Conservation (phyloP, 2,797 vertebrate genomes). For the Gallirallus australis region DNA sequence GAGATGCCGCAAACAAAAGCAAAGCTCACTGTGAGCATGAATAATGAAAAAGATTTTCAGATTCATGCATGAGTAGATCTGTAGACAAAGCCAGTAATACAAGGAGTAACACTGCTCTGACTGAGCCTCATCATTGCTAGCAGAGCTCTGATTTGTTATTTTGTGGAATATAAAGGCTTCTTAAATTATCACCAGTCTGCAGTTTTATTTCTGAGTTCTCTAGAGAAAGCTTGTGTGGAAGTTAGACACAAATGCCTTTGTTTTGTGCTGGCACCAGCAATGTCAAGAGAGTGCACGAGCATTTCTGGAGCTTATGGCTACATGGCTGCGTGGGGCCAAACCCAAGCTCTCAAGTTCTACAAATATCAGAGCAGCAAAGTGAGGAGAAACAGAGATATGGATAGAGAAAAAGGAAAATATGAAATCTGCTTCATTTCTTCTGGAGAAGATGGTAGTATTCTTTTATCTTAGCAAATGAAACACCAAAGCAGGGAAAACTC, state of each 20-base stretch:
- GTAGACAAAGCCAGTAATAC: background rate
- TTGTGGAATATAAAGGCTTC: background rate
- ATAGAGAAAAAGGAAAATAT: background rate
- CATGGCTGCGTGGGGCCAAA: fast-evolving
- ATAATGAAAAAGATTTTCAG: background rate
- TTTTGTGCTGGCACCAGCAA: background rate
- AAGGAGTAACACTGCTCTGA: background rate
- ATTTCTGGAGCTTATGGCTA: background rate
- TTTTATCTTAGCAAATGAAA: background rate
- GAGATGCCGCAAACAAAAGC: background rate
- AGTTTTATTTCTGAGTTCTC: background rate
- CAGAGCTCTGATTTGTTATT: background rate
- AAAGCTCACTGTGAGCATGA: background rate
- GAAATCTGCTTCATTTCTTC: background rate
- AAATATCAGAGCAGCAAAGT: background rate
- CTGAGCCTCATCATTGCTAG: background rate
- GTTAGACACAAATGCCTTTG: background rate
- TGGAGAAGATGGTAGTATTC: background rate
- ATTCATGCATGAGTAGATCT: background rate
- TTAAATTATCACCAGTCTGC: background rate
- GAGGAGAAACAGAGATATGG: background rate
- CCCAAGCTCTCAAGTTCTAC: background rate
- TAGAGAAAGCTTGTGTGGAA: background rate
- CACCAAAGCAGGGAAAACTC: background rate
- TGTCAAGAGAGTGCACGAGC: fast-evolving